Evolutionary conservation across 1,140 invertebrate genomes (phyloP).

Genomic region (Cydia fagiglandana): DNA sequence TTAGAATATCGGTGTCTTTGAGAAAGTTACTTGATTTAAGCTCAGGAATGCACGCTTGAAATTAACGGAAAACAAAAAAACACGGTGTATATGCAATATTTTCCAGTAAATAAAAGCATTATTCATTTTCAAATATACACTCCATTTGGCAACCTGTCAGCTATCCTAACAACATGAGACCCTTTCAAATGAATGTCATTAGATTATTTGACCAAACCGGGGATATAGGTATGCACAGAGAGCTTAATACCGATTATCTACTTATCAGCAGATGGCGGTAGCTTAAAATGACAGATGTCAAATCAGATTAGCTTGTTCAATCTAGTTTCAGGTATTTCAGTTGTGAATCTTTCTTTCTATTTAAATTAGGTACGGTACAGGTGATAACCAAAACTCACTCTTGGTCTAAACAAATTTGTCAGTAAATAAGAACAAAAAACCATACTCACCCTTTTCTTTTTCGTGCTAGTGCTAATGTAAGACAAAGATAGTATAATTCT

Average conservation of each 20-base stretch:
- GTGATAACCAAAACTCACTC: too few relatives aligned
- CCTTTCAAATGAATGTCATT: slow-evolving; percentile 1
- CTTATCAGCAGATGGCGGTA: neutral
- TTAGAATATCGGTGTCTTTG: too few relatives aligned
- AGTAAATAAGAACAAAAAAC: too few relatives aligned
- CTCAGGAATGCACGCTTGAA: too few relatives aligned
- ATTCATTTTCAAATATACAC: neutral
- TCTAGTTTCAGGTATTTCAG: neutral
- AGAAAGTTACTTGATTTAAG: too few relatives aligned
- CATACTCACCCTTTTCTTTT: too few relatives aligned
- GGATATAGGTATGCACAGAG: neutral
- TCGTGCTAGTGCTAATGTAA: too few relatives aligned
- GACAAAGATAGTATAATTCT: too few relatives aligned
- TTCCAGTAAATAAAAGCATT: neutral
- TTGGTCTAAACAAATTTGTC: too few relatives aligned
- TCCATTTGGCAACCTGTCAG: neutral
- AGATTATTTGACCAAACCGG: neutral
- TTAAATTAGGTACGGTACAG: too few relatives aligned
- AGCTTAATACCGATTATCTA: neutral
- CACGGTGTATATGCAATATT: neutral
- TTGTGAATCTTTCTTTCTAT: neutral
- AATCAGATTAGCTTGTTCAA: neutral
- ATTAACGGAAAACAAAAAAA: too few relatives aligned
- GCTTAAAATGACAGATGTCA: neutral
- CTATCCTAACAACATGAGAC: neutral